Percentiles rank a stretch among this genome's conserved stretches.
phyloP scores from a whole-genome alignment of 2,888 invertebrate species.

The Formica aserva region DNA sequence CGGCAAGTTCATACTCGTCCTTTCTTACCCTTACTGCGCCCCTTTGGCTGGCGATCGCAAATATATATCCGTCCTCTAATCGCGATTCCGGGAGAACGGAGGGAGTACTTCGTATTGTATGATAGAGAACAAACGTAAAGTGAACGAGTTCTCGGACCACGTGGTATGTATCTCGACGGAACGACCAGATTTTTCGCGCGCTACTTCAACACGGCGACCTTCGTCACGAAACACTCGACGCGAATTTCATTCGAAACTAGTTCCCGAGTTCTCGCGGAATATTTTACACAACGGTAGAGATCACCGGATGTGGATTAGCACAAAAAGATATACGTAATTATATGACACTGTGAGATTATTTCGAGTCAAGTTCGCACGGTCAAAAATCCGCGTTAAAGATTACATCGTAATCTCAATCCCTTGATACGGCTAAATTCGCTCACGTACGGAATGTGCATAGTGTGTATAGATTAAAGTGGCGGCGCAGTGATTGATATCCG shows the following conservation, averaged over 20 bases:
- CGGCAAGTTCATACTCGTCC: not conserved
- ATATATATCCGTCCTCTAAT: not conserved
- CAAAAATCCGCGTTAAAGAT: not conserved
- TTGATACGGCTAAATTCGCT: not conserved
- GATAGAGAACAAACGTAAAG: not conserved
- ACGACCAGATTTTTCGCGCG: not conserved
- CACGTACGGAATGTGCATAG: not conserved
- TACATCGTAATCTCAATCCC: not conserved
- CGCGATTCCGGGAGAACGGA: not conserved
- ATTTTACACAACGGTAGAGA: not conserved
- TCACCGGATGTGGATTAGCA: not conserved
- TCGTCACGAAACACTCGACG: not conserved
- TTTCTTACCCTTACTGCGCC: slow-evolving; percentile 36
- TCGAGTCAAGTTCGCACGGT: not conserved
- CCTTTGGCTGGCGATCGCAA: not conserved
- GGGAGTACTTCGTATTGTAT: not conserved
- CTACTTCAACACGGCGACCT: not conserved
- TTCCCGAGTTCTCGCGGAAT: not conserved
- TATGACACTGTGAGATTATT: not conserved
- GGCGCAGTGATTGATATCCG: slow-evolving; percentile 3
- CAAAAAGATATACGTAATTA: not conserved
- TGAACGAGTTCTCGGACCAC: not conserved
- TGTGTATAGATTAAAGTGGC: not conserved
- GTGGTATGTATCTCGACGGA: slow-evolving; percentile 1
- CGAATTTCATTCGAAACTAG: not conserved